phyloP scores from a whole-genome alignment of 2,797 vertebrate species.

The Ctenochaetus hawaiiensis region DNA sequence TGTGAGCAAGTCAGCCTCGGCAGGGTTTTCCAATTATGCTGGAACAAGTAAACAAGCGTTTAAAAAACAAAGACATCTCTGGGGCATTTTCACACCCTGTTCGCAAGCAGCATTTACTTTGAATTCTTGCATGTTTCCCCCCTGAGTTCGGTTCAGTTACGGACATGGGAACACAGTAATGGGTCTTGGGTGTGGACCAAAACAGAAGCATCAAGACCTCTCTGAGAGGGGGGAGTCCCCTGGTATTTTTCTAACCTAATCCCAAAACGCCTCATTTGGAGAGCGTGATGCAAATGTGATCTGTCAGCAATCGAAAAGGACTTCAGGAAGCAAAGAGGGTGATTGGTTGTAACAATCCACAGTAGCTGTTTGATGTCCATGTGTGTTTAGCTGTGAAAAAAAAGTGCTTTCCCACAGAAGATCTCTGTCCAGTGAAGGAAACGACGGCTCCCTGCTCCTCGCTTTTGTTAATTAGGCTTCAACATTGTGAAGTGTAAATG shows the following conservation, averaged over 20 bases:
- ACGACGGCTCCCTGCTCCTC: neutral
- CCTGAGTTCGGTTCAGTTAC: constrained; percentile 11
- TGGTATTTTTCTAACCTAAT: neutral
- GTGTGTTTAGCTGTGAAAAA: constrained; percentile 19
- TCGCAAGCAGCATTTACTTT: constrained; percentile 32
- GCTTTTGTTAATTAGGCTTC: constrained; percentile 32
- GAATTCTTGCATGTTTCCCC: constrained; percentile 19
- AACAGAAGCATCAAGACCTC: constrained; percentile 14
- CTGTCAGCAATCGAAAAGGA: neutral
- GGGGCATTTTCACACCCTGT: constrained; percentile 49
- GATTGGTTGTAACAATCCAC: neutral
- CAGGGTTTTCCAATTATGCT: constrained; percentile 2
- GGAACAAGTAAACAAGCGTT: constrained; percentile 27
- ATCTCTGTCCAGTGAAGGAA: constrained; percentile 25
- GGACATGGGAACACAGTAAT: constrained; percentile 31
- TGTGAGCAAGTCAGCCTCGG: neutral
- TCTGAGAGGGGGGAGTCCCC: neutral
- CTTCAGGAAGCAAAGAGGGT: neutral
- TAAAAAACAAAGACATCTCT: constrained; percentile 46
- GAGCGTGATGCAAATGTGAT: constrained; percentile 13
- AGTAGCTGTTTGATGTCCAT: neutral
- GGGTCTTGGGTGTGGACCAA: constrained; percentile 37
- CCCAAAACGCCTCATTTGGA: constrained; percentile 36
- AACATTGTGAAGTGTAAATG: constrained; percentile 31
- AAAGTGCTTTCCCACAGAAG: constrained; percentile 4